A percentile compares a stretch with the other conserved stretches of the same genome.
Conservation (phyloP, 2,113 vertebrate genomes). For the Caretta caretta region DNA sequence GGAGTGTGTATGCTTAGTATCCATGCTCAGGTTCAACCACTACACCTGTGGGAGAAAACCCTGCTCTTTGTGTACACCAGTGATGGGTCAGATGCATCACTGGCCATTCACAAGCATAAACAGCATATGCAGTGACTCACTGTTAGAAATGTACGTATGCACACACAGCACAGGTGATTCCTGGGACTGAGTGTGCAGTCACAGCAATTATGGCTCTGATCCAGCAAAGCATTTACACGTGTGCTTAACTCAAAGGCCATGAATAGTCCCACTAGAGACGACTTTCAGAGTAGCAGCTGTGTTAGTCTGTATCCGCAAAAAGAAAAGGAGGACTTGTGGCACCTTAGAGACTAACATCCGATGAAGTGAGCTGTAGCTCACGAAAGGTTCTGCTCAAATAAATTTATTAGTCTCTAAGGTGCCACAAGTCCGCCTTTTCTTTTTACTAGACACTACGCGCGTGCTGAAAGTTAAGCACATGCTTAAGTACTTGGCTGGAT, state of each 20-base stretch:
- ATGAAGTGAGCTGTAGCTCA: no score
- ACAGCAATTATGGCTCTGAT: fast-evolving
- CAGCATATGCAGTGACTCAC: fast-evolving
- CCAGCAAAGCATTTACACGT: not conserved
- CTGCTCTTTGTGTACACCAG: not conserved
- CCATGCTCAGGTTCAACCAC: not conserved
- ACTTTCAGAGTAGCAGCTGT: no score
- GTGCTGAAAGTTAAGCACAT: fast-evolving
- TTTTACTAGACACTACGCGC: not conserved
- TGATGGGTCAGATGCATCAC: not conserved
- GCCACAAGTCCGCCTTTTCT: no score
- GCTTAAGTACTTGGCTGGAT: not conserved
- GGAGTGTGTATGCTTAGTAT: fast-evolving
- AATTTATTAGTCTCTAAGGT: no score
- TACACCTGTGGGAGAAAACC: not conserved
- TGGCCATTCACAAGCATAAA: not conserved
- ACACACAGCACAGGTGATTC: fast-evolving
- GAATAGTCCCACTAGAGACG: not conserved
- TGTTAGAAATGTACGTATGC: not conserved
- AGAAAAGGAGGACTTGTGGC: no score
- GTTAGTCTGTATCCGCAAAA: no score
- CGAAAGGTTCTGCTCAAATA: no score
- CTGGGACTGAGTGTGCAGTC: not conserved
- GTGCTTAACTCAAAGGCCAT: fast-evolving
- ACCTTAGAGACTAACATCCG: no score